Evolutionary conservation across 2,797 vertebrate species (phyloP), one percentile per base, ranked within the genome.

Genomic region (Channa striata): DNA sequence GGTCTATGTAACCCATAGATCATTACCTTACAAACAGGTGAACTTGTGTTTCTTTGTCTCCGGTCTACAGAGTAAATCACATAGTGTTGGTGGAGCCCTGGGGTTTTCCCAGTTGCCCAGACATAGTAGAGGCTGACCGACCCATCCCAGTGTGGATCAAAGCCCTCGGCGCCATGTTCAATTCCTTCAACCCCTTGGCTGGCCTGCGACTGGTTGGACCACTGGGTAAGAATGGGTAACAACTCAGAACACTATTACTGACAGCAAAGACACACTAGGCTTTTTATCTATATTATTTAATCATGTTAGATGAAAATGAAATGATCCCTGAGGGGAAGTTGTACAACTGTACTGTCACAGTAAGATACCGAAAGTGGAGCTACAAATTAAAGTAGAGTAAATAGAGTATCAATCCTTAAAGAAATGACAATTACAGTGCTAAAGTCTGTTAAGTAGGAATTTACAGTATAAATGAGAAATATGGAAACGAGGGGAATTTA

Each of bases 121-220:
- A 95, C 75, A 91, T 91, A 39, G 89, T 73, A 9, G 95, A 96
- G 47, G 92, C 95, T 0, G 96, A 97, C 68, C 91, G 94, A 64
- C 94, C 96, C 57, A 94, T 97, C 89, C 97, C 98, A 0, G 93
- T 98, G 30, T 98, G 98, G 97, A 98, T 99, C 92, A 96, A 96
- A 95, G 97, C 94, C 59, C 86, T 99, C 3, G 96, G 97, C 47
- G 96, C 96, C 68, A 90, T 96, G 54, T 69, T 99, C 84, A 97
- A 92, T 80, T 95, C 97, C 19, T 98, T 98, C 82, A 99, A 98
- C 89, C 97, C 97, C 0, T 88, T 98, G 85, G 97, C 97, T 49
- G 96, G 96, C 61, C 95, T 99, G 77, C 93, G 98, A 69, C 90
- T 98, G 82, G 96, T 96, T 14, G 98, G 98, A 52, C 98, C 98